A percentile compares a stretch with the other conserved stretches of the same genome.
phyloP scores from a whole-genome alignment of 1,140 invertebrate species.

The Scaptomyza montana region DNA sequence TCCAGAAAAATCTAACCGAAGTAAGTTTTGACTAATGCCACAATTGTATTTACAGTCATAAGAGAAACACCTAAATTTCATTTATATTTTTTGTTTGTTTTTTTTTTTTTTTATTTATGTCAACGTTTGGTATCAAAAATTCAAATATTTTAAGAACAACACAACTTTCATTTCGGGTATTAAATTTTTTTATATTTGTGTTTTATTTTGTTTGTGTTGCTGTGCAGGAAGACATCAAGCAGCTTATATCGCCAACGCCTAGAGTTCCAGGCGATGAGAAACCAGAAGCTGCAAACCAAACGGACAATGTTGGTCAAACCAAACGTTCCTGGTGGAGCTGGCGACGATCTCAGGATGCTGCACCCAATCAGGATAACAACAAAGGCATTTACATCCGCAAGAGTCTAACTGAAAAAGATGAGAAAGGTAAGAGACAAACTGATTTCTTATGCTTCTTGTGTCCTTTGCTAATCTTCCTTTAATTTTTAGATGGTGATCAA shows the following conservation, averaged over 20 bases:
- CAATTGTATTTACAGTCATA: conserved; percentile 2
- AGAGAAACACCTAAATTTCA: neutral
- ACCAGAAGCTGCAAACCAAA: conserved; percentile 62
- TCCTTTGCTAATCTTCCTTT: neutral
- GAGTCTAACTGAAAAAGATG: conserved; percentile 48
- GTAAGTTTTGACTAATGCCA: conserved; percentile 64
- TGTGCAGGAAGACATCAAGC: conserved; percentile 77
- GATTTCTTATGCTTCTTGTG: too few species aligned
- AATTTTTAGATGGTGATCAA: conserved; percentile 75
- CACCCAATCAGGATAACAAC: conserved; percentile 45
- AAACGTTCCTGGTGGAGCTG: conserved; percentile 90
- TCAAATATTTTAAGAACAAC: too few species aligned
- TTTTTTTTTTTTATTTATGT: too few species aligned
- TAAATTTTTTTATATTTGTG: neutral
- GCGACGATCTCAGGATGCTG: conserved; percentile 86
- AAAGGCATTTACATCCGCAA: conserved; percentile 4
- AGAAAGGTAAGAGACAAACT: conserved; percentile 43
- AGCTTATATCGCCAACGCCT: conserved; percentile 61
- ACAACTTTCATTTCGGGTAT: too few species aligned
- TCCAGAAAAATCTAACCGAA: conserved; percentile 89
- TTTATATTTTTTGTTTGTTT: too few species aligned
- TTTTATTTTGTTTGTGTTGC: neutral
- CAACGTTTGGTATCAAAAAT: too few species aligned
- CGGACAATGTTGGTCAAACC: conserved; percentile 71
- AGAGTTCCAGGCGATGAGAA: conserved; percentile 52